Evolutionary conservation across 2,113 vertebrate species (phyloP).

Genomic region (Vulpes vulpes): DNA sequence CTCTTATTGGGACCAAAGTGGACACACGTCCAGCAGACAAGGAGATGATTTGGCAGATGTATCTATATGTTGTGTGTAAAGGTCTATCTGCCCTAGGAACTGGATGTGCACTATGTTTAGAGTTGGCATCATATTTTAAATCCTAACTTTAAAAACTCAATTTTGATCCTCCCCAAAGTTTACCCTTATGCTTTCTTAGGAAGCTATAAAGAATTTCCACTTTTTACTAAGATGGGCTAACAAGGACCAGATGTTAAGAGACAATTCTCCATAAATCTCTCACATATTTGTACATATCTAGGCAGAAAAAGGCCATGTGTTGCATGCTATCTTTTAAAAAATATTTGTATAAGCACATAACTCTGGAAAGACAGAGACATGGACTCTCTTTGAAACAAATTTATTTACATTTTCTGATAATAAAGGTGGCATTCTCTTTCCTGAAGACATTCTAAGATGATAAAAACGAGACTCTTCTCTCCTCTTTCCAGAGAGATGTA

Average conservation of each 20-base stretch:
- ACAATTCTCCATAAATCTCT: not conserved
- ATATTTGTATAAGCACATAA: not conserved
- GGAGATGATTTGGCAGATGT: not conserved
- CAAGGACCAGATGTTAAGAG: not conserved
- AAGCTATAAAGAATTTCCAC: not conserved
- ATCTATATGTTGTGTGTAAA: not conserved
- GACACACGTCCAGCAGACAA: not conserved
- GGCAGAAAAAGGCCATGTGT: not conserved
- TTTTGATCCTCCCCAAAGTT: not conserved
- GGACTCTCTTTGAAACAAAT: not conserved
- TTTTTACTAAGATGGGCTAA: not conserved
- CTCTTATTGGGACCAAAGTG: not conserved
- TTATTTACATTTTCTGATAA: constrained; percentile 5
- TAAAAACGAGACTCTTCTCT: not conserved
- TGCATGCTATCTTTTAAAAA: not conserved
- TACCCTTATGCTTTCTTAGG: not conserved
- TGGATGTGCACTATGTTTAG: not conserved
- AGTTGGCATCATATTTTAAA: not conserved
- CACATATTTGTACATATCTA: not conserved
- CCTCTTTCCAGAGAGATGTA: not conserved
- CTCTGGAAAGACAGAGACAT: not conserved
- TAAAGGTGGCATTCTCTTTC: not conserved
- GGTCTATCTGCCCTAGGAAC: not conserved
- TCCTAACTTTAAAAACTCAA: not conserved
- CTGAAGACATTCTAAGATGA: not conserved